Percentiles rank a stretch among this genome's conserved stretches.
phyloP scores from a whole-genome alignment of 2,113 vertebrate species.

The Sakesphorus luctuosus region DNA sequence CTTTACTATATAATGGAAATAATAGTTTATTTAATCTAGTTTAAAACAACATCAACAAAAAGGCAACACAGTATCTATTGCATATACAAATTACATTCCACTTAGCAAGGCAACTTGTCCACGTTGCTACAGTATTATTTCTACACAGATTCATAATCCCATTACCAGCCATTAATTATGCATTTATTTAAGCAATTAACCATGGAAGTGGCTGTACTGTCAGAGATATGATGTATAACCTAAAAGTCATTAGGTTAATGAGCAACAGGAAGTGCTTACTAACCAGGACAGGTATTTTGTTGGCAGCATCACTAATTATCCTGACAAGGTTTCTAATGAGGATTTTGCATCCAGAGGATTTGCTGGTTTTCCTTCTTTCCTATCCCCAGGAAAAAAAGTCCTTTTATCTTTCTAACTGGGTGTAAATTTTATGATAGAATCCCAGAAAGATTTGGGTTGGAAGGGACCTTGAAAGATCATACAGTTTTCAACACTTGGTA shows the following conservation, averaged over 20 bases:
- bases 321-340: constrained; percentile 10
- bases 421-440: background rate
- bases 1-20: background rate
- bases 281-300: constrained; percentile 57
- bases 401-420: background rate
- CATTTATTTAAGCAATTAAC: constrained; percentile 76
- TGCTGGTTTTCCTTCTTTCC: background rate
- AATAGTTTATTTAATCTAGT: background rate
- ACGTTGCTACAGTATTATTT: constrained; percentile 29
- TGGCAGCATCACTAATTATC: constrained; percentile 45
- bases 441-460: background rate
- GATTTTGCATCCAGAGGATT: background rate
- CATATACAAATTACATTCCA: background rate
- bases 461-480: background rate
- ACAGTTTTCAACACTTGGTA: background rate
- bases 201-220: constrained; percentile 67
- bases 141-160: constrained; percentile 26
- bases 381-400: background rate
- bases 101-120: background rate
- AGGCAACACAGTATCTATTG: background rate
- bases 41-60: background rate
- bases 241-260: constrained; percentile 70
- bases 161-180: constrained; percentile 37
- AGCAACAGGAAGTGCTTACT: constrained; percentile 53
- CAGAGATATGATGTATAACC: constrained; percentile 61